Evolutionary conservation across 2,113 vertebrate genomes (phyloP), one percentile per base, ranked within the genome.

Genomic region (Chlamydotis undulata): DNA sequence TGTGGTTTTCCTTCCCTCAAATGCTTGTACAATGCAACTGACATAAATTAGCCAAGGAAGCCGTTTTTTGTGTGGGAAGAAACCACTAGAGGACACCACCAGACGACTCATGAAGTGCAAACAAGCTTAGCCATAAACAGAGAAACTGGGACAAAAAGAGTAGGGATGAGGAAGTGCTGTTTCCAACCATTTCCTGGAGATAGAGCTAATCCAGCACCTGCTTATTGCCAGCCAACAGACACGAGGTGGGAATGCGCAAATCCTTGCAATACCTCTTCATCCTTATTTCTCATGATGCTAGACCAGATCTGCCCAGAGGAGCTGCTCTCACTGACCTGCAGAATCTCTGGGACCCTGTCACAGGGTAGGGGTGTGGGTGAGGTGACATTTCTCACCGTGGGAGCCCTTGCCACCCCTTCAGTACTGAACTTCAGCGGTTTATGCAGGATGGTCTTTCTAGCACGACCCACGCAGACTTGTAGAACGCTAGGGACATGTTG

Each of bases 51-150:
- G 37, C 19, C 22, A 60, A 59, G 69, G 33, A 61, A 73, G 3
- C 18, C 31, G 56, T 9, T 17, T 49, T 55, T 70, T 25, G 53
- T 53, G 49, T 2, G 0, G 29, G 29, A 57, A 93, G 69, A 68
- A 90, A 7, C 95, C 92, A 84, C 93, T 95, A 91, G 95, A 94
- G 91, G 94, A 92, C 94, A 88, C 85, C 91, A 96, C 71, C 94
- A 83, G 71, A 65, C 1, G 78, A 53, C 75, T 79, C 71, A 24
- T 12, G 43, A 78, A 91, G 39, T 26, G 39, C 26, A 68, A 93
- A 73, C 10, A 37, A 61, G 57, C 74, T n/a, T 4, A n/a, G 45
- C 50, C 50, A 11, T 41, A 53, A 81, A 78, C 16, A 49, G 55
- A 49, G 24, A n/a, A 56, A 31, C 15, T 24, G 22, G 21, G 37